Percentiles rank a stretch among this genome's conserved stretches.
Evolutionary conservation across 2,113 vertebrate genomes (phyloP).

Genomic region (Passer montanus): DNA sequence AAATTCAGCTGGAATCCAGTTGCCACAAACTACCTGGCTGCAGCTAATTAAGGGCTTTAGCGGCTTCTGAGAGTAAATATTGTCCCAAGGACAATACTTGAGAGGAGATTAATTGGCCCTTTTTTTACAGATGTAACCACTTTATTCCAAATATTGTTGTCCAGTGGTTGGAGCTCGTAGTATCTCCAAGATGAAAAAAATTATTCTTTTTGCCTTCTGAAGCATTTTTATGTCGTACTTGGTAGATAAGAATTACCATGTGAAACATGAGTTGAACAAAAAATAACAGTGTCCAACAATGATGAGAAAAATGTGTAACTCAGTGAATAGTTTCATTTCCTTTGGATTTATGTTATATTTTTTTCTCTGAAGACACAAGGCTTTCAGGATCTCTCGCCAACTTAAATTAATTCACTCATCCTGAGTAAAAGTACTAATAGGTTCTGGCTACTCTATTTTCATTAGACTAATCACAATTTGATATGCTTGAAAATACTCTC

Average conservation of each 20-base stretch:
- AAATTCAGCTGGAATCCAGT: not conserved
- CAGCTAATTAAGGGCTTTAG: not conserved
- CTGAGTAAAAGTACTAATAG: constrained; percentile 2
- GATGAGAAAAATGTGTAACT: not conserved
- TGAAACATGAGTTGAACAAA: not conserved
- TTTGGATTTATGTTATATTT: not conserved
- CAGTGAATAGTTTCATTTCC: not conserved
- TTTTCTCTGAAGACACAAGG: not conserved
- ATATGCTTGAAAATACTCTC: constrained; percentile 16
- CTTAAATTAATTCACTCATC: constrained; percentile 25
- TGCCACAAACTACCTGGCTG: not conserved
- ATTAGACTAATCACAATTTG: constrained; percentile 35
- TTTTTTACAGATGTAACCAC: not conserved
- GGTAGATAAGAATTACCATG: not conserved
- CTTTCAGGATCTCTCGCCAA: not conserved
- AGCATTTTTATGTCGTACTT: not conserved
- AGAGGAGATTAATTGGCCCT: not conserved
- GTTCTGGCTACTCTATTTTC: constrained; percentile 40
- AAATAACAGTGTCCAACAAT: not conserved
- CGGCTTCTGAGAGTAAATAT: not conserved
- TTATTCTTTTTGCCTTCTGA: not conserved
- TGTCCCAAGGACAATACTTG: not conserved
- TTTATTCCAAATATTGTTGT: not conserved
- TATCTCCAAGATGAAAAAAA: not conserved
- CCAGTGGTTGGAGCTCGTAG: not conserved